Base-by-base conservation (phyloP, 1,140 invertebrate genomes). In the Plutomurus gul region DNA sequence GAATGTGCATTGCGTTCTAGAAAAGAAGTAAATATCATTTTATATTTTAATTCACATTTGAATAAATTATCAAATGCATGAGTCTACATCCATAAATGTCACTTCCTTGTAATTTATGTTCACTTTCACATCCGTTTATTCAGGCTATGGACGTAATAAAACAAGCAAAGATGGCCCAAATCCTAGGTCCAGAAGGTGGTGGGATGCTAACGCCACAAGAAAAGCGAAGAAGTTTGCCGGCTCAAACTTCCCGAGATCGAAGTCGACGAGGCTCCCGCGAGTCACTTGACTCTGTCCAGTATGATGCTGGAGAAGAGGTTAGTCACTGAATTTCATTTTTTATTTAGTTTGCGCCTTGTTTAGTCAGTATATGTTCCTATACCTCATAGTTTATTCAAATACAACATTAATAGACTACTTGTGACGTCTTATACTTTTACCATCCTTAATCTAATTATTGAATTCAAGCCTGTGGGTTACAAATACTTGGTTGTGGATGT, bases 1-100 rank as follows among this genome's bases (percentile, higher is more conserved):
- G 97, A 99, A 88, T 99, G 96, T 89, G 96, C 96, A 25, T 89
- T 97, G 81, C 90, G 96, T 85, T 96, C 95, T 84, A 91, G 95
- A 87, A 96, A 95, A 89, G 95, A 98, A 91, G 95, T 94, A 25
- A 77, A 27, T 37, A 6, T 33, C 22, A 77, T 20, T 77, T 78
- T n/a, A n/a, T n/a, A n/a, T n/a, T n/a, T n/a, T n/a, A n/a, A n/a
- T n/a, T n/a, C n/a, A n/a, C n/a, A n/a, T n/a, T n/a, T n/a, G n/a
- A n/a, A n/a, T n/a, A n/a, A n/a, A n/a, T n/a, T n/a, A n/a, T n/a
- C n/a, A n/a, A 51, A 51, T 51, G 20, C 37, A 39, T 6, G 6
- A 6, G 37, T 39, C 13, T 39, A 6, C 20, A 18, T 22, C 47
- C 20, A 51, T 51, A 10, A 51, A 5, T 51, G 7, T 51, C 2